These are phyloP conservation scores for Metacarcinus magister DNA, from an alignment of 2,888 invertebrate genomes.

Conservation along the genomic window DNA sequence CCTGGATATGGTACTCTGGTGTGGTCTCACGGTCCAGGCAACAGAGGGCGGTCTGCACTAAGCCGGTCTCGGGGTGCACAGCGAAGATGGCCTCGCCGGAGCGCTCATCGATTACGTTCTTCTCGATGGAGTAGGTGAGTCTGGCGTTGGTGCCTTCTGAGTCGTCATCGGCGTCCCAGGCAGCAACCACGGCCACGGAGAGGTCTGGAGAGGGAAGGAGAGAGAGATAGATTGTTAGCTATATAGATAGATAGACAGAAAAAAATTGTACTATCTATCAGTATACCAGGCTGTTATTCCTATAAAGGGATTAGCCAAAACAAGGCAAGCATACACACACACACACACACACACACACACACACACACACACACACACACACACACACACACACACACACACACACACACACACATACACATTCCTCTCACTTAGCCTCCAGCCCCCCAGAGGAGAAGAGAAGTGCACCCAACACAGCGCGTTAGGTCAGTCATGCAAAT, in stretches of 20 bases:
- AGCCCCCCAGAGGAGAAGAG: no score
- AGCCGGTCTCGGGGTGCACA: slow-evolving; percentile 97
- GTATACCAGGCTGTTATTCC: no score
- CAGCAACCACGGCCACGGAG: slow-evolving; percentile 61
- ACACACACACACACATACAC: no score
- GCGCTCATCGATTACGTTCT: slow-evolving; percentile 98
- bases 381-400: no score
- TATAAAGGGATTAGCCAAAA: no score
- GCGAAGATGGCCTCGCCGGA: slow-evolving; percentile 97
- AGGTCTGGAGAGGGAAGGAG: slow-evolving; percentile 58
- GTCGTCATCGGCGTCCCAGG: slow-evolving; percentile 75
- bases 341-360: no score
- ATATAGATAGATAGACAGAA: not conserved
- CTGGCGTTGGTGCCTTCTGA: slow-evolving; percentile 64
- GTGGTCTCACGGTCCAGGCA: slow-evolving; percentile 96
- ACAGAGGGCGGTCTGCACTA: slow-evolving; percentile 97
- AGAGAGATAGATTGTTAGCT: not conserved
- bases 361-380: no score
- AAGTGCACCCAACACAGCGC: no score
- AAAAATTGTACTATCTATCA: not conserved
- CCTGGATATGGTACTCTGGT: slow-evolving; percentile 98
- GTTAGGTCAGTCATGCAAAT: no score
- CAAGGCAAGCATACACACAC: no score
- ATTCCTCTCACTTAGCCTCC: no score
- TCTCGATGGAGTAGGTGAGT: slow-evolving; percentile 86